A percentile compares a stretch with the other conserved stretches of the same genome.
Conservation (phyloP, 2,113 vertebrate genomes). For the Dipodomys stephensi region DNA sequence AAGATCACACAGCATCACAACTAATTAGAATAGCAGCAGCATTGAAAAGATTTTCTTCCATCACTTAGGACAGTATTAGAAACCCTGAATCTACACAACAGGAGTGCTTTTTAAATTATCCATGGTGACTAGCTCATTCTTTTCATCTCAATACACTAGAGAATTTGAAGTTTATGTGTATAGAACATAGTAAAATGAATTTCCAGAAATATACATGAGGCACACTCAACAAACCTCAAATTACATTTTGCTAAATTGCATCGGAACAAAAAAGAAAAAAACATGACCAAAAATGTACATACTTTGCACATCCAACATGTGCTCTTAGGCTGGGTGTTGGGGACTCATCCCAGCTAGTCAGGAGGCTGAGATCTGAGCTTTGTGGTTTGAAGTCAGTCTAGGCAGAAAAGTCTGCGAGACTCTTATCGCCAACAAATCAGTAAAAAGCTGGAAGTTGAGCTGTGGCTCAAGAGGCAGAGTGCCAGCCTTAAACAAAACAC, state of each 20-base stretch:
- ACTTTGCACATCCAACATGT: too few relatives aligned
- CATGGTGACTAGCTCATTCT: not conserved
- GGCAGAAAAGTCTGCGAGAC: too few relatives aligned
- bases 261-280: conserved; percentile 33
- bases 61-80: not conserved
- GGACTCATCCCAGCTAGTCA: too few relatives aligned
- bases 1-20: not conserved
- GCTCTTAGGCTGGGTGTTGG: too few relatives aligned
- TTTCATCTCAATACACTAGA: conserved; percentile 20
- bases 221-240: conserved; percentile 13
- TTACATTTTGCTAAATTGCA: conserved; percentile 51
- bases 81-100: not conserved
- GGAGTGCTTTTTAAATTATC: not conserved
- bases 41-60: not conserved
- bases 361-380: too few relatives aligned
- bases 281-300: too few relatives aligned
- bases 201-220: conserved; percentile 21
- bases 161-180: not conserved
- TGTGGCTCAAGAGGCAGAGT: too few relatives aligned
- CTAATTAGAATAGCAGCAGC: not conserved
- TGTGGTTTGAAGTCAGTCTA: too few relatives aligned
- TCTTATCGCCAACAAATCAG: too few relatives aligned
- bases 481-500: too few relatives aligned
- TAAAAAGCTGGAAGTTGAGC: too few relatives aligned
- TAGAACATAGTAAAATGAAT: conserved; percentile 22